Conservation (phyloP, 2,797 vertebrate genomes). For the Falco cherrug region DNA sequence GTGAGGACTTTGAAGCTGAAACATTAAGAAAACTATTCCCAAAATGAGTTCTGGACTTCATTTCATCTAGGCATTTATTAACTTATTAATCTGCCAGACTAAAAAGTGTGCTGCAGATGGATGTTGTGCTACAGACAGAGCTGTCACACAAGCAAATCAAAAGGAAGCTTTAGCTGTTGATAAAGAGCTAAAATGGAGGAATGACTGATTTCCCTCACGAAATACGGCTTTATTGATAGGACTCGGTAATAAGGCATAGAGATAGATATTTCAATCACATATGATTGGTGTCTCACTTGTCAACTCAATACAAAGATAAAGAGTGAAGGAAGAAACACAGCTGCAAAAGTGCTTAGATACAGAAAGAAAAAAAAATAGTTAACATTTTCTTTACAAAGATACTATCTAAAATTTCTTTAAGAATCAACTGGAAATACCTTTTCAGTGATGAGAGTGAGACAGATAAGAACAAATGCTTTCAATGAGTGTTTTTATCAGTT, state of each 20-base stretch:
- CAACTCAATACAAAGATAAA: slow-evolving; percentile 1
- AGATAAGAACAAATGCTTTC: slow-evolving; percentile 29
- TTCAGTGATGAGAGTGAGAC: background rate
- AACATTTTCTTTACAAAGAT: slow-evolving; percentile 16
- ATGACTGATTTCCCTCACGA: background rate
- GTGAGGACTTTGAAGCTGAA: background rate
- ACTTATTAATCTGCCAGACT: slow-evolving; percentile 22
- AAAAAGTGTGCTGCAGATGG: background rate
- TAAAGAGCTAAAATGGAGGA: background rate
- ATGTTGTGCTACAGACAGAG: background rate
- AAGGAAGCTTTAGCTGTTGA: background rate
- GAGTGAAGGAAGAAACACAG: background rate
- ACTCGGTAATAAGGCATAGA: background rate
- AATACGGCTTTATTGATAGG: slow-evolving; percentile 24
- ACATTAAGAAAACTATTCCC: background rate
- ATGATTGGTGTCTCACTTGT: slow-evolving; percentile 22
- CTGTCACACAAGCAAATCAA: slow-evolving; percentile 6
- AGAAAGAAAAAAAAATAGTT: background rate
- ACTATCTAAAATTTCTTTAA: slow-evolving; percentile 9
- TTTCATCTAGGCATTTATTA: slow-evolving; percentile 29
- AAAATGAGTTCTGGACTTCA: slow-evolving; percentile 12
- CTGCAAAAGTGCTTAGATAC: background rate
- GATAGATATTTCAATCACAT: slow-evolving; percentile 31
- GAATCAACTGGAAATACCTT: slow-evolving; percentile 4
- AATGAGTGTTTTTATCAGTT: slow-evolving; percentile 11